Evolutionary conservation across 2,888 invertebrate genomes (phyloP).

Genomic region (Agrochola macilenta): DNA sequence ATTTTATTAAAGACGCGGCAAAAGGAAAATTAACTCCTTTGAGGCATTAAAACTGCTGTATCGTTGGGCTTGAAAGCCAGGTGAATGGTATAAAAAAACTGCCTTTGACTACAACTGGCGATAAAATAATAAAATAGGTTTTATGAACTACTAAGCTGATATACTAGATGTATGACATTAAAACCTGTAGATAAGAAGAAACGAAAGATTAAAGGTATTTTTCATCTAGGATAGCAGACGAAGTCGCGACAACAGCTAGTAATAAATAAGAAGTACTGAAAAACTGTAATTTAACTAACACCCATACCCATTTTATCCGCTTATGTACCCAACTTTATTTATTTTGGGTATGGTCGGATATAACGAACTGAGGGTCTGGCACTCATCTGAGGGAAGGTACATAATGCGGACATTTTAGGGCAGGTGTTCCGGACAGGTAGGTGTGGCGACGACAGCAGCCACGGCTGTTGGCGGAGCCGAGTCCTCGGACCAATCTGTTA

Average conservation of each 20-base stretch:
- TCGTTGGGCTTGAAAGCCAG: conserved; percentile 24
- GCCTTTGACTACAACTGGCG: conserved; percentile 41
- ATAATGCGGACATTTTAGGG: too few relatives aligned
- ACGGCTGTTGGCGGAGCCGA: too few relatives aligned
- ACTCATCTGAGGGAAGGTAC: too few relatives aligned
- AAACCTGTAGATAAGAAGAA: not conserved
- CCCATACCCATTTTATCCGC: too few relatives aligned
- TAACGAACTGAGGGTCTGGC: too few relatives aligned
- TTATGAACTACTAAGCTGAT: not conserved
- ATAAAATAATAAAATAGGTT: conserved; percentile 22
- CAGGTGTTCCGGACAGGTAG: too few relatives aligned
- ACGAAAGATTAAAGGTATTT: not conserved
- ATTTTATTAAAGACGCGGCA: conserved; percentile 31
- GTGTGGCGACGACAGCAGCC: too few relatives aligned
- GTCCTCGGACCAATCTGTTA: too few relatives aligned
- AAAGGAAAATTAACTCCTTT: conserved; percentile 49
- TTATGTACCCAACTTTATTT: too few relatives aligned
- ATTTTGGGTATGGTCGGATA: too few relatives aligned
- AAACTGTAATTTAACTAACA: not conserved
- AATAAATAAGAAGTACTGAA: not conserved
- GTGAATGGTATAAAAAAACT: conserved; percentile 21
- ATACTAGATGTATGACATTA: not conserved
- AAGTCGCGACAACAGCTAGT: not conserved
- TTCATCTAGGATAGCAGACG: not conserved
- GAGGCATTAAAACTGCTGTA: conserved; percentile 46